phyloP scores from a whole-genome alignment of 2,113 vertebrate genomes.

The Trinectes maculatus region DNA sequence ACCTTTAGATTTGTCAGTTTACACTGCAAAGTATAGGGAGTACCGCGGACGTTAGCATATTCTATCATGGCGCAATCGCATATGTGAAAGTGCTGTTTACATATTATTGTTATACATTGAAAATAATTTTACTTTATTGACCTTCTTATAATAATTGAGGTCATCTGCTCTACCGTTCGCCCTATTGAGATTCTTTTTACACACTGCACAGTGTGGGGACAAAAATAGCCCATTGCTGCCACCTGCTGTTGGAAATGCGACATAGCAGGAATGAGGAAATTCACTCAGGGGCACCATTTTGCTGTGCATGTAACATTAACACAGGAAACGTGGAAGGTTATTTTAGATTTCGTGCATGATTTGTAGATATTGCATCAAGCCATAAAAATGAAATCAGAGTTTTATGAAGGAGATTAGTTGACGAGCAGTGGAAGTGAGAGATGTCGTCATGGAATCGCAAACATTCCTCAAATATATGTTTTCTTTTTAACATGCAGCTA shows the following conservation, averaged over 20 bases:
- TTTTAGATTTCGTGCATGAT: constrained; percentile 38
- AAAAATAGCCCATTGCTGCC: constrained; percentile 68
- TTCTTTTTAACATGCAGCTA: constrained; percentile 6
- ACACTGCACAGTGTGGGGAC: background rate
- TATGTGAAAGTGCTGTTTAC: constrained; percentile 27
- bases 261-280: constrained; percentile 51
- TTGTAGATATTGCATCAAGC: constrained; percentile 11
- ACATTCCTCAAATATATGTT: background rate
- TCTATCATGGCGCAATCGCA: constrained; percentile 19
- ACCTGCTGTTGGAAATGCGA: constrained; percentile 60
- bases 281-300: constrained; percentile 32
- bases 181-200: constrained; percentile 26
- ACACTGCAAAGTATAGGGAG: constrained; percentile 54
- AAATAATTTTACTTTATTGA: constrained; percentile 16
- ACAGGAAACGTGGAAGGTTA: constrained; percentile 27
- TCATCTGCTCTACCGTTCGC: constrained; percentile 20
- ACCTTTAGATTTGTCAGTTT: constrained; percentile 75
- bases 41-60: constrained; percentile 38
- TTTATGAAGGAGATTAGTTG: constrained; percentile 7
- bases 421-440: constrained; percentile 13
- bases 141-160: constrained; percentile 4
- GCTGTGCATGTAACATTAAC: constrained; percentile 23
- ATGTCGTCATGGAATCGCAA: constrained; percentile 1
- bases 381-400: constrained; percentile 4
- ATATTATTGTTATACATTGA: background rate